Conservation (phyloP, 2,113 vertebrate genomes). For the Cathartes aura region DNA sequence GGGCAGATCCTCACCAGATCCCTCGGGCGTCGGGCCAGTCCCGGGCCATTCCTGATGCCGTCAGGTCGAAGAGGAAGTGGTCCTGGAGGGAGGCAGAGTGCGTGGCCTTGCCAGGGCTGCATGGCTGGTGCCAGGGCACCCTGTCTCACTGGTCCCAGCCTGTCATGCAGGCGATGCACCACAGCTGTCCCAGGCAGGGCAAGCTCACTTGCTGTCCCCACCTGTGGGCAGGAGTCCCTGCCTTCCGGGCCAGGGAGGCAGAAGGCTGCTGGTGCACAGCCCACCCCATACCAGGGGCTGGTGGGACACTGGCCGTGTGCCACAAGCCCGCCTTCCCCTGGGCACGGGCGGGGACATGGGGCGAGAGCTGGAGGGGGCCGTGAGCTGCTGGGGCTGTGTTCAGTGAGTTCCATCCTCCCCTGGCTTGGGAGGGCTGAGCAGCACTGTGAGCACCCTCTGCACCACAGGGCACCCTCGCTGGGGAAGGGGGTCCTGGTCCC, state of each 20-base stretch:
- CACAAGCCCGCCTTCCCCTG: neutral
- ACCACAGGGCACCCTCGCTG: fast-evolving
- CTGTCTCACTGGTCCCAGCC: neutral
- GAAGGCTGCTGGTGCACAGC: neutral
- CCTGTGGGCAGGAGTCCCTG: neutral
- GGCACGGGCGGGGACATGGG: neutral
- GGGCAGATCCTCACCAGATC: constrained; percentile 79
- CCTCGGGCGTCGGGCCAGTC: constrained; percentile 88
- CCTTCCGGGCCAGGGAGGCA: neutral
- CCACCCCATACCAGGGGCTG: neutral
- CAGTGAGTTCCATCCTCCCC: neutral
- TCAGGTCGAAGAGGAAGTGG: constrained; percentile 87
- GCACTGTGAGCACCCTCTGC: neutral
- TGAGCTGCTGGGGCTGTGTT: neutral
- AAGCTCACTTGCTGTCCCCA: neutral
- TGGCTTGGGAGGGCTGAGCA: neutral
- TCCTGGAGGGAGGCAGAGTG: constrained; percentile 70
- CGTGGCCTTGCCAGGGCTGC: neutral
- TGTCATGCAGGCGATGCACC: neutral
- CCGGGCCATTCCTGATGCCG: constrained; percentile 85
- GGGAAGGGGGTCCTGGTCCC: neutral
- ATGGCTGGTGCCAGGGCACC: neutral
- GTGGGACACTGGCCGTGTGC: neutral
- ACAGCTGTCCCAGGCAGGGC: fast-evolving
- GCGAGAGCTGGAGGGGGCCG: neutral